Evolutionary conservation across 2,113 vertebrate species (phyloP), one percentile per base, ranked within the genome.

Genomic region (Polypterus bichir): DNA sequence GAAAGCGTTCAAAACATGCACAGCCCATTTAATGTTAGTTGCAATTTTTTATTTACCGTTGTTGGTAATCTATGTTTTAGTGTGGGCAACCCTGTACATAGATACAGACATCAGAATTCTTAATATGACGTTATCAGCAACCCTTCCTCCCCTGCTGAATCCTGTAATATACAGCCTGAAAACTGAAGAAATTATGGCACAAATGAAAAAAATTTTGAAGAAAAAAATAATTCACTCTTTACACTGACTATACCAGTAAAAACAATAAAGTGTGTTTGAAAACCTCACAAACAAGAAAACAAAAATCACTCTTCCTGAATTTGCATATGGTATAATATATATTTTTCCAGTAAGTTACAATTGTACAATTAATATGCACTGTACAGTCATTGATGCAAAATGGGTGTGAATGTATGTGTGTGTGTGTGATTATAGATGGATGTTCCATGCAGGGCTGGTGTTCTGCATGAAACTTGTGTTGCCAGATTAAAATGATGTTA

Each of bases 101-200:
- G 63, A 79, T 4, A 65, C 67, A 0, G 73, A 78, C 62, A 73
- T 72, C 10, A 74, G 78, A 46, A 74, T 77, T 6, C 57, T 82
- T 53, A 76, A 65, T 4, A 62, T 83, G 56, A 83, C 78, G 0
- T 47, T 85, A 54, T 71, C 81, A 44, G 73, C 78, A 44, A 79
- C 75, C 48, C 48, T 83, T 44, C 75, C 81, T 9, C 81, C 80
- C 48, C 77, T 71, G 8, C 5, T 81, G 44, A 85, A 82, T 69
- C 83, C 80, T 4, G 68, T 83, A 46, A 54, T 85, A 0, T 85
- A 83, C 62, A 79, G 79, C n/a, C 54, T 85, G 7, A 79, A 78
- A 69, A 85, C 80, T 9, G 79, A 76, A 72, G 76, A 74, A 11
- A 76, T 85, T 46, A 3, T 77, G 71, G 66, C 48, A 8, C 49